Conservation (phyloP, 2,888 invertebrate genomes). For the Lithophane ornitopus region DNA sequence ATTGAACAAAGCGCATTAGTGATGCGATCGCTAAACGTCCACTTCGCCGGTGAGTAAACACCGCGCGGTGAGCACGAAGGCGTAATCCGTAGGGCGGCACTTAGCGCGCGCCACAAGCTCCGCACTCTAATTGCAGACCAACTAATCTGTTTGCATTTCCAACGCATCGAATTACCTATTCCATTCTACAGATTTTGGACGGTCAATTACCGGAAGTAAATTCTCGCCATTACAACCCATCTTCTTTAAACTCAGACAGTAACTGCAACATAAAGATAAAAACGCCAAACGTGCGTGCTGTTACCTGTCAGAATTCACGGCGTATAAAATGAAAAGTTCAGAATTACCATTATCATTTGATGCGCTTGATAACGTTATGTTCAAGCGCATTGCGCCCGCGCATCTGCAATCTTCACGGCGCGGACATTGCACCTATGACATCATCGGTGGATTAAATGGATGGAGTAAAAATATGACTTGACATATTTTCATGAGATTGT, state of each 20-base stretch:
- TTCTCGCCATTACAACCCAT: conserved; percentile 4
- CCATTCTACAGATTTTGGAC: conserved; percentile 63
- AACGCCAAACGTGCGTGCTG: conserved; percentile 40
- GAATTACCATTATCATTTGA: conserved; percentile 64
- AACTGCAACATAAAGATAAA: conserved; percentile 38
- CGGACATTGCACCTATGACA: conserved; percentile 74
- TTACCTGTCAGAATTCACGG: conserved; percentile 49
- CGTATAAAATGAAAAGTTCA: conserved; percentile 59
- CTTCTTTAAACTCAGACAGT: not conserved
- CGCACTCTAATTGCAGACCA: conserved; percentile 86
- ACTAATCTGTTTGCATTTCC: conserved; percentile 87
- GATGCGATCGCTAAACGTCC: conserved; percentile 85
- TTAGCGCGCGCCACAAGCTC: conserved; percentile 86
- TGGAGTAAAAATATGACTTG: conserved; percentile 56
- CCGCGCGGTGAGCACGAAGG: conserved; percentile 78
- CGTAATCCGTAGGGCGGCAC: conserved; percentile 89
- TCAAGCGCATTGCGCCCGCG: conserved; percentile 66
- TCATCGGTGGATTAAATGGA: conserved; percentile 63
- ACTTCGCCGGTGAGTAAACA: conserved; percentile 82
- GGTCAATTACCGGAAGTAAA: conserved; percentile 37
- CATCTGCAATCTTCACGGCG: conserved; percentile 64
- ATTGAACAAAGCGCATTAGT: conserved; percentile 85
- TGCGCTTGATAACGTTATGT: conserved; percentile 57
- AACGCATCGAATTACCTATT: conserved; percentile 80
- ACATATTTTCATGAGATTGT: conserved; percentile 22